A percentile compares a stretch with the other conserved stretches of the same genome.
These are phyloP conservation scores for Patella vulgata DNA, from an alignment of 1,140 invertebrate genomes.

Conservation along the genomic window DNA sequence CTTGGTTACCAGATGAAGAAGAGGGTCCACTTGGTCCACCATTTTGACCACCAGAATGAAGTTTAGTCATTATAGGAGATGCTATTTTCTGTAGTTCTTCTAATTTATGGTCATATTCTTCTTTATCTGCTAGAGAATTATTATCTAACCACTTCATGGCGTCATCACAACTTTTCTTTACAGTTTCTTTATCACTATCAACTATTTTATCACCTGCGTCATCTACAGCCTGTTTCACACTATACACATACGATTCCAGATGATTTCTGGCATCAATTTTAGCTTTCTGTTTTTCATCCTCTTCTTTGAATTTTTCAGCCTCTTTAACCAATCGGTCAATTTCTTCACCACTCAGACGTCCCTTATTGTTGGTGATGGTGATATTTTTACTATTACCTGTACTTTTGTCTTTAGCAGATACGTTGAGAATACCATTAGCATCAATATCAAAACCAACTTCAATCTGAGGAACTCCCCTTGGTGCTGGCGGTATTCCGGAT, in stretches of 20 bases:
- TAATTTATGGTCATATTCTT: slow-evolving; percentile 59
- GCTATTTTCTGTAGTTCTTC: slow-evolving; percentile 63
- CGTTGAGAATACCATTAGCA: slow-evolving; percentile 64
- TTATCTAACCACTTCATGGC: slow-evolving; percentile 93
- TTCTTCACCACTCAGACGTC: slow-evolving; percentile 86
- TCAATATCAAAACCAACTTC: slow-evolving; percentile 75
- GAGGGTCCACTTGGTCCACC: too few species aligned
- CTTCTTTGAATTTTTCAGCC: slow-evolving; percentile 88
- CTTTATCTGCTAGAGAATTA: slow-evolving; percentile 75
- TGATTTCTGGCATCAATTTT: slow-evolving; percentile 82
- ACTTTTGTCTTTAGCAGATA: slow-evolving; percentile 69
- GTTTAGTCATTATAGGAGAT: slow-evolving; percentile 67
- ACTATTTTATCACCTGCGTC: slow-evolving; percentile 76
- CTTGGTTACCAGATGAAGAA: slow-evolving; percentile 4
- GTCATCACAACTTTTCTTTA: slow-evolving; percentile 90
- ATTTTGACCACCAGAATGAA: slow-evolving; percentile 61
- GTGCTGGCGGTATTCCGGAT: slow-evolving; percentile 90
- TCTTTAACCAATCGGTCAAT: slow-evolving; percentile 97
- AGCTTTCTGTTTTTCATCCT: slow-evolving; percentile 88
- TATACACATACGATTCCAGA: slow-evolving; percentile 72
- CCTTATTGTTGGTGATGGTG: slow-evolving; percentile 97
- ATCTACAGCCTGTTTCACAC: slow-evolving; percentile 85
- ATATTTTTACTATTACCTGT: slow-evolving; percentile 82
- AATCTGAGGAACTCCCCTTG: slow-evolving; percentile 89
- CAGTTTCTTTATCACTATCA: slow-evolving; percentile 83